A percentile compares a stretch with the other conserved stretches of the same genome.
phyloP scores from a whole-genome alignment of 2,113 vertebrate species.

The Platichthys stellatus region DNA sequence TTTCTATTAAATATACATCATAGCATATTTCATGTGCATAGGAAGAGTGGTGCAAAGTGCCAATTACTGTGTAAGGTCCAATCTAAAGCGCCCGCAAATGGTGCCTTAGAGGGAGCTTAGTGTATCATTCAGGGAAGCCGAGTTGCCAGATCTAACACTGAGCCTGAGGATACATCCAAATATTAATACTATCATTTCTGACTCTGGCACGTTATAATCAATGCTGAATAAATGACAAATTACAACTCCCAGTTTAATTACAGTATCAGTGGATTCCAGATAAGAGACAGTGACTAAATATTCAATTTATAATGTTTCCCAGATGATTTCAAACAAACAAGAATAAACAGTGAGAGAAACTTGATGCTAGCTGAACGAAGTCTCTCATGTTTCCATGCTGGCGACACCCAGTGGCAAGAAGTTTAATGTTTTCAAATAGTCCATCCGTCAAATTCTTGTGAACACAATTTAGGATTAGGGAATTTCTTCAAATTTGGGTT shows the following conservation, averaged over 20 bases:
- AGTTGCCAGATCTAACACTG: slow-evolving; percentile 22
- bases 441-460: too few species aligned
- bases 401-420: too few species aligned
- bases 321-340: neutral
- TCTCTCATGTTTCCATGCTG: too few species aligned
- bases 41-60: slow-evolving; percentile 36
- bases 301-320: neutral
- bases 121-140: slow-evolving; percentile 12
- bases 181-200: slow-evolving; percentile 32
- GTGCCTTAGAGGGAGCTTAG: slow-evolving; percentile 37
- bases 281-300: neutral
- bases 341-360: neutral
- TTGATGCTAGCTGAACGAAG: too few species aligned
- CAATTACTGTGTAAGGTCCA: slow-evolving; percentile 45
- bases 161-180: slow-evolving; percentile 37
- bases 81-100: slow-evolving; percentile 24
- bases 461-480: too few species aligned
- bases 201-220: slow-evolving; percentile 21
- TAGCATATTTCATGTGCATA: slow-evolving; percentile 21
- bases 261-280: neutral
- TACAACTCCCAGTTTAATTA: neutral
- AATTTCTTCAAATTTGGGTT: too few species aligned
- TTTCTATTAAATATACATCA: slow-evolving; percentile 24
- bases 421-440: too few species aligned
- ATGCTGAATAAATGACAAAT: slow-evolving; percentile 32